These are phyloP conservation scores for Nineta flava DNA, from an alignment of 2,888 invertebrate species.

Conservation along the genomic window DNA sequence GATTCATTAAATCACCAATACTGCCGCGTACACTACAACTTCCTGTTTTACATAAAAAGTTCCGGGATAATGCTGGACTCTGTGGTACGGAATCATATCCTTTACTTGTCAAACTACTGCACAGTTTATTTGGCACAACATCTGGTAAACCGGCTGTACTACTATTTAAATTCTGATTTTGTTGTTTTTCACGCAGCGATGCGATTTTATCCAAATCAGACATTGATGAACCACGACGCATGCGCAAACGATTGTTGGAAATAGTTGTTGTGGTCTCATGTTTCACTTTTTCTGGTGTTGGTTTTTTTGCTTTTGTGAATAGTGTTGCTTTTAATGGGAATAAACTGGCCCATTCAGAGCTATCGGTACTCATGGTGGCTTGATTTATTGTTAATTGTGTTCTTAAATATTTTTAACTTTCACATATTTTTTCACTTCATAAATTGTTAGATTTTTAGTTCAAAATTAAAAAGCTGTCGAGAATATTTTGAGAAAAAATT, in stretches of 20 bases:
- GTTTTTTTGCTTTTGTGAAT: slow-evolving; percentile 29
- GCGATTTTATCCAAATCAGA: slow-evolving; percentile 53
- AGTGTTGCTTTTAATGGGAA: slow-evolving; percentile 39
- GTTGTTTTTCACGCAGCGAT: slow-evolving; percentile 8
- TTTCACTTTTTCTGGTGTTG: slow-evolving; percentile 15
- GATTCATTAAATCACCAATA: slow-evolving; percentile 67
- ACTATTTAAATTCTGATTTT: slow-evolving; percentile 9
- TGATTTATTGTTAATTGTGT: background rate
- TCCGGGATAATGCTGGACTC: slow-evolving; percentile 33
- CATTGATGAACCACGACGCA: slow-evolving; percentile 54
- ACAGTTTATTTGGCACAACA: slow-evolving; percentile 27
- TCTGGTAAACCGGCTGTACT: slow-evolving; percentile 31
- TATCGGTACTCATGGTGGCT: background rate
- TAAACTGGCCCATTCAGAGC: slow-evolving; percentile 38
- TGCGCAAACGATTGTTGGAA: slow-evolving; percentile 29
- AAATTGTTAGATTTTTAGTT: too few relatives aligned
- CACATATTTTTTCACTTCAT: too few relatives aligned
- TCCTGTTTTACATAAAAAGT: slow-evolving; percentile 23
- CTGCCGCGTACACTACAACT: slow-evolving; percentile 32
- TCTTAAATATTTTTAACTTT: background rate
- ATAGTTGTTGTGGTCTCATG: slow-evolving; percentile 6
- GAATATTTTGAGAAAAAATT: too few relatives aligned
- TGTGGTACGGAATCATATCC: slow-evolving; percentile 33
- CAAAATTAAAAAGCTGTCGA: too few relatives aligned
- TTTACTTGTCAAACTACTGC: slow-evolving; percentile 23